Evolutionary conservation across 2,113 vertebrate species (phyloP).

Genomic region (Cacatua alba): DNA sequence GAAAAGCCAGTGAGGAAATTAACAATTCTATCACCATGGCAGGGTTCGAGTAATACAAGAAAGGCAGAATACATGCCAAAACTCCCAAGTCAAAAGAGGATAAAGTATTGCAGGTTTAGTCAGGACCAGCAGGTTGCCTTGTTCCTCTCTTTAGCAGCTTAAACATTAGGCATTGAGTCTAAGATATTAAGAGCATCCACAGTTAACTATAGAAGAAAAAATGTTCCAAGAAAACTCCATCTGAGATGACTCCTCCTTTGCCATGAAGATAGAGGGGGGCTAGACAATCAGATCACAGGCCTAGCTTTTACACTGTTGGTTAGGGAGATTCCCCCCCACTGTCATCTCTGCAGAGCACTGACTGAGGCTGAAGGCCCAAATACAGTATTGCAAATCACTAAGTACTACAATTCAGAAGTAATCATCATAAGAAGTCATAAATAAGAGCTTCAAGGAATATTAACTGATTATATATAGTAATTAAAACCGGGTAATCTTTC

Average conservation of each 20-base stretch:
- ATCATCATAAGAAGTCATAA: not conserved
- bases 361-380: not conserved
- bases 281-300: not conserved
- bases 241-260: not conserved
- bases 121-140: not conserved
- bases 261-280: not conserved
- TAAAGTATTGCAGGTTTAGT: not conserved
- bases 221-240: not conserved
- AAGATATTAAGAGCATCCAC: not conserved
- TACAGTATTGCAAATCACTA: not conserved
- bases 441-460: not conserved
- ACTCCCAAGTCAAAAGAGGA: not conserved
- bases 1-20: not conserved
- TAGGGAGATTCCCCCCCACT: fast-evolving
- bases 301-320: not conserved
- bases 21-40: not conserved
- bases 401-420: not conserved
- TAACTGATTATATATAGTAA: not conserved
- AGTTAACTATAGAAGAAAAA: not conserved
- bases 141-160: not conserved
- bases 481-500: not conserved
- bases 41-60: not conserved
- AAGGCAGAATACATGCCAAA: not conserved
- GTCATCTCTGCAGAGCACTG: not conserved
- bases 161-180: not conserved